Base-by-base conservation (phyloP, 1,140 invertebrate species). In the Drosophila baimaii region DNA sequence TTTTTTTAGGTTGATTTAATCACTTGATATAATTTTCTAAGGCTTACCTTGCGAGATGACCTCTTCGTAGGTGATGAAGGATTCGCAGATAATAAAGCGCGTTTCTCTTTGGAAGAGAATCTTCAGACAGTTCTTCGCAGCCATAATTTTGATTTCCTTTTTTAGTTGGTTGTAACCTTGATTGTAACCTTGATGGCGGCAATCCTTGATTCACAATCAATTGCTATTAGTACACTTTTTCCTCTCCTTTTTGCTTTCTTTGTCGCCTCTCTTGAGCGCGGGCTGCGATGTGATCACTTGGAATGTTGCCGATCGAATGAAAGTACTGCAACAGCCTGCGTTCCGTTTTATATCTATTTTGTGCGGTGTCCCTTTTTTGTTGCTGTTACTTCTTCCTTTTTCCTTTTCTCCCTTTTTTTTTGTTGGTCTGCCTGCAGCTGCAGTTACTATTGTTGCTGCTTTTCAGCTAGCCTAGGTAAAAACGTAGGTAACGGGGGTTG, bases 11-110 rank as follows among this genome's bases (percentile, higher is more conserved):
- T 17, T 17, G n/a, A 1, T 21, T 21, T 1, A 31, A 8, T 41
- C 9, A 41, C 27, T 54, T 37, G 5, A 5, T 54, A 27, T 21
- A 35, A n/a, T 49, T 63, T 31, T 21, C 0, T 39, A 6, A 15
- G 31, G 29, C 77, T 70, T 61, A 90, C 85, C 82, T 76, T 82
- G 69, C 8, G 46, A 65, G 7, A 86, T 84, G 21, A 90, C 73
- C 12, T 79, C 68, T 5, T 80, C 75, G 35, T 89, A 91, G 15
- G 44, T 76, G 62, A 70, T 77, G 29, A 46, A 59, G 4, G 66
- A 35, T 25, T 81, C 71, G 41, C 76, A 91, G 7, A 72, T 57
- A 5, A 91, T 58, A 10, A 70, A 59, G 31, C 47, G 56, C 2
- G 74, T 44, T 23, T 81, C 64, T 33, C 81, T 81, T 12, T 77